Evolutionary conservation across 1,140 invertebrate species (phyloP).

Genomic region (Aphaenogaster floridana): DNA sequence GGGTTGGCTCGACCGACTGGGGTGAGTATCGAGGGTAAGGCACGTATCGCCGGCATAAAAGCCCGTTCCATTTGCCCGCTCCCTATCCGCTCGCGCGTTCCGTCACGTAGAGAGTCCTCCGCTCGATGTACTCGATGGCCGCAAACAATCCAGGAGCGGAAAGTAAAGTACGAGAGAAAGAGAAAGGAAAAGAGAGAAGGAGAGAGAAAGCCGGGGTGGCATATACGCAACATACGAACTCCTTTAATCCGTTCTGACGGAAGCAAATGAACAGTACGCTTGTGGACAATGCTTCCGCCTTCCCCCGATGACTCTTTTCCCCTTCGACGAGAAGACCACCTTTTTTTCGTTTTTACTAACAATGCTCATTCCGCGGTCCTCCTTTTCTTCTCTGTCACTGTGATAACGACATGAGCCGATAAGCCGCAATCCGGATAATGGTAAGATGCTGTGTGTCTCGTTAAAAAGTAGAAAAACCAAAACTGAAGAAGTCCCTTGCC

Average conservation of each 20-base stretch:
- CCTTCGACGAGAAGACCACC: background rate
- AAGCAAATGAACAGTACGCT: conserved; percentile 77
- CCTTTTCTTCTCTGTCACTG: conserved; percentile 5
- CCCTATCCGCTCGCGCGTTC: conserved; percentile 55
- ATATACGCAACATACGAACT: conserved; percentile 65
- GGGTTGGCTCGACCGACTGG: background rate
- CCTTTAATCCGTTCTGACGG: conserved; percentile 78
- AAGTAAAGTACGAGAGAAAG: conserved; percentile 33
- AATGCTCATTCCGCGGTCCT: conserved; percentile 1
- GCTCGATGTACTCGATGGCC: conserved; percentile 64
- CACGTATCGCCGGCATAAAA: conserved; percentile 72
- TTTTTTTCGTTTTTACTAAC: background rate
- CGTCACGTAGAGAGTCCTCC: conserved; percentile 60
- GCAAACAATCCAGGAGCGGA: conserved; percentile 69
- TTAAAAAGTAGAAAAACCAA: conserved; percentile 18
- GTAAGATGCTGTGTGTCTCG: background rate
- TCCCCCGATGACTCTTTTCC: conserved; percentile 30
- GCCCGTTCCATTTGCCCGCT: conserved; percentile 76
- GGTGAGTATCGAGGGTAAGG: conserved; percentile 18
- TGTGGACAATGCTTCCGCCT: conserved; percentile 73
- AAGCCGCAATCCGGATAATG: conserved; percentile 37
- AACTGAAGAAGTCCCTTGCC: conserved; percentile 4
- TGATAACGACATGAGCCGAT: conserved; percentile 6
- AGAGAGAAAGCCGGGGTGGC: background rate
- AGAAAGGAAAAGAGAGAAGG: background rate